These are phyloP conservation scores for Oreotrochilus melanogaster DNA, from an alignment of 2,113 vertebrate genomes.

Conservation along the genomic window DNA sequence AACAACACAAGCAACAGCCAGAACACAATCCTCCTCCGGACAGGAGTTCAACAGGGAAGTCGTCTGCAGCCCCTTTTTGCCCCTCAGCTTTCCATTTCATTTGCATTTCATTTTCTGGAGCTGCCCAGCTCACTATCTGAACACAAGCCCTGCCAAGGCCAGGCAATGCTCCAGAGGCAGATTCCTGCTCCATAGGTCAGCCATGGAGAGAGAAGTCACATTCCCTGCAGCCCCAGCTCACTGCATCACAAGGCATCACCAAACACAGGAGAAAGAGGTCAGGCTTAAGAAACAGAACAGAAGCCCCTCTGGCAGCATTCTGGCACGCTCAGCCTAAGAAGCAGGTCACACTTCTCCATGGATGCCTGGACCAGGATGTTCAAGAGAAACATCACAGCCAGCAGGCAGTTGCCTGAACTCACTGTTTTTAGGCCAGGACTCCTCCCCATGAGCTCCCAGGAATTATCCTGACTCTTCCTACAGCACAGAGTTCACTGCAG, in stretches of 20 bases:
- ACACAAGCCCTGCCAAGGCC: not conserved
- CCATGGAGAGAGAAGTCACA: accelerated
- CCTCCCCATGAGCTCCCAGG: not conserved
- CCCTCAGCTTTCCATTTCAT: not conserved
- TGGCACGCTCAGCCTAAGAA: not conserved
- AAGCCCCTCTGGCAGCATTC: not conserved
- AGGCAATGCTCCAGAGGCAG: not conserved
- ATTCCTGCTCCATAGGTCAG: not conserved
- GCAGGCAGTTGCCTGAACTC: not conserved
- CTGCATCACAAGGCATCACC: not conserved
- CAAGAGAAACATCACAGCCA: not conserved
- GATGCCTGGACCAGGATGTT: not conserved
- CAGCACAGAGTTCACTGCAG: not conserved
- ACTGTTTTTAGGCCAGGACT: not conserved
- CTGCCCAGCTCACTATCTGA: not conserved
- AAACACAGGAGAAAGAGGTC: not conserved
- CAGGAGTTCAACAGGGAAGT: not conserved
- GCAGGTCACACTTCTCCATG: not conserved
- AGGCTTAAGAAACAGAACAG: not conserved
- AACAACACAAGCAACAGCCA: not conserved
- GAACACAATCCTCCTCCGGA: not conserved
- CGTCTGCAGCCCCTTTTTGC: not conserved
- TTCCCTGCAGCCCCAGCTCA: not conserved
- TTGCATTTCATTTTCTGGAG: not conserved
- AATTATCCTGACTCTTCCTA: not conserved